Evolutionary conservation across 53 echinoderm and acorn worm species (phyloP).

Genomic region (Holothuria scabra): DNA sequence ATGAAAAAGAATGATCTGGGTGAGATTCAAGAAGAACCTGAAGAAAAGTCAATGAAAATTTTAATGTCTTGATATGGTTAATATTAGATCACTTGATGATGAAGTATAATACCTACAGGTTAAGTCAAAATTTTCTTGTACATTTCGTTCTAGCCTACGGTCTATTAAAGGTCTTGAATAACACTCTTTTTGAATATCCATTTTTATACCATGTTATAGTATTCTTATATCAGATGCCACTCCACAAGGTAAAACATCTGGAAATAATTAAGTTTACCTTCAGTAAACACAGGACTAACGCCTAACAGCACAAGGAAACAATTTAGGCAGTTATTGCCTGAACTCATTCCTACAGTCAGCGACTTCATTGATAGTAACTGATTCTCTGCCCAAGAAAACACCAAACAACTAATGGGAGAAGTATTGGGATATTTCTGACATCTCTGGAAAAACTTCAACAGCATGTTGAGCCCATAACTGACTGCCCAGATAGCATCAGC

Average conservation of each 20-base stretch:
- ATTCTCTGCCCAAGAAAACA: background rate
- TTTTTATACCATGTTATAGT: background rate
- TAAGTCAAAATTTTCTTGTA: too few species aligned
- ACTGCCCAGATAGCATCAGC: conserved; percentile 17
- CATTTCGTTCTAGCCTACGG: too few species aligned
- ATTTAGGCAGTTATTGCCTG: background rate
- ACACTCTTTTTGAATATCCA: background rate
- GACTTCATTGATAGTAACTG: background rate
- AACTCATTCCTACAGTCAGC: background rate
- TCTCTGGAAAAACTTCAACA: background rate
- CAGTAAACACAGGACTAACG: background rate
- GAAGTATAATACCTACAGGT: too few species aligned
- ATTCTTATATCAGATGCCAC: background rate
- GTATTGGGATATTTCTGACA: conserved; percentile 48
- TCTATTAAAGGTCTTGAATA: too few species aligned
- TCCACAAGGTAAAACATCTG: background rate
- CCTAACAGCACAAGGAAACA: background rate
- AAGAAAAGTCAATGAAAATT: too few species aligned
- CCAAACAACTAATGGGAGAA: background rate
- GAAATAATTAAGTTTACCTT: background rate
- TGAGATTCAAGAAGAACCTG: too few species aligned
- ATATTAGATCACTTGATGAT: too few species aligned
- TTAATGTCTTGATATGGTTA: too few species aligned
- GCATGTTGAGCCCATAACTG: conserved; percentile 6
- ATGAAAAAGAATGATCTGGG: too few species aligned